Evolutionary conservation across 2,888 invertebrate species (phyloP).

Genomic region (Protophormia terraenovae): DNA sequence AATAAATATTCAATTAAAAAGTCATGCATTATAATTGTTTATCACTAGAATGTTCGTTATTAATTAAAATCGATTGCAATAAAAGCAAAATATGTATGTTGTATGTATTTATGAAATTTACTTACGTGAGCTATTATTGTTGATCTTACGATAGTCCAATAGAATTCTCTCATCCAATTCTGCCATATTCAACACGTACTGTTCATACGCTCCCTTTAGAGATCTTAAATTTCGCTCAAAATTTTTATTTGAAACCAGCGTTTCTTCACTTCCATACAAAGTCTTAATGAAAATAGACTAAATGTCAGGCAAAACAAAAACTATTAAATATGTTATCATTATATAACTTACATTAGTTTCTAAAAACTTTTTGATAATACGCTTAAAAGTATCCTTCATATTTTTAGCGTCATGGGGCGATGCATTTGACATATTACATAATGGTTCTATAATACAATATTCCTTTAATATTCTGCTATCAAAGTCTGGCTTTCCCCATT

Average conservation of each 20-base stretch:
- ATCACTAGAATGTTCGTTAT: neutral
- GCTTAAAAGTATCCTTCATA: constrained; percentile 93
- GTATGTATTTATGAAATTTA: no score
- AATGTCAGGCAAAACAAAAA: neutral
- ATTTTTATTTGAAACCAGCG: constrained; percentile 87
- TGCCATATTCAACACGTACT: constrained; percentile 93
- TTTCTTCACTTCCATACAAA: constrained; percentile 87
- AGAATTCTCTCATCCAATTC: constrained; percentile 99
- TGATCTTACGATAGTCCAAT: constrained; percentile 84
- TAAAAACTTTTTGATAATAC: constrained; percentile 85
- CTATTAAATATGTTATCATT: neutral
- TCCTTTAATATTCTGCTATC: constrained; percentile 82
- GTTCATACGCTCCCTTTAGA: constrained; percentile 93
- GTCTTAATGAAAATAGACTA: constrained; percentile 81
- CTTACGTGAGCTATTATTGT: constrained; percentile 57
- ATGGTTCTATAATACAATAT: constrained; percentile 90
- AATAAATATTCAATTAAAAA: neutral
- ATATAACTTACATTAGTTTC: constrained; percentile 74
- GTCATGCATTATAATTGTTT: no score
- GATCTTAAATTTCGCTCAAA: constrained; percentile 94
- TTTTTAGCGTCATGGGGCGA: constrained; percentile 93
- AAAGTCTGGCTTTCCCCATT: constrained; percentile 85
- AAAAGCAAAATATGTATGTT: neutral
- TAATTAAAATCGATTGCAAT: neutral
- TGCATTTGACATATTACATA: constrained; percentile 92